A percentile compares a stretch with the other conserved stretches of the same genome.
Conservation (phyloP, 2,797 vertebrate genomes). For the Alcedo quadribrachys region DNA sequence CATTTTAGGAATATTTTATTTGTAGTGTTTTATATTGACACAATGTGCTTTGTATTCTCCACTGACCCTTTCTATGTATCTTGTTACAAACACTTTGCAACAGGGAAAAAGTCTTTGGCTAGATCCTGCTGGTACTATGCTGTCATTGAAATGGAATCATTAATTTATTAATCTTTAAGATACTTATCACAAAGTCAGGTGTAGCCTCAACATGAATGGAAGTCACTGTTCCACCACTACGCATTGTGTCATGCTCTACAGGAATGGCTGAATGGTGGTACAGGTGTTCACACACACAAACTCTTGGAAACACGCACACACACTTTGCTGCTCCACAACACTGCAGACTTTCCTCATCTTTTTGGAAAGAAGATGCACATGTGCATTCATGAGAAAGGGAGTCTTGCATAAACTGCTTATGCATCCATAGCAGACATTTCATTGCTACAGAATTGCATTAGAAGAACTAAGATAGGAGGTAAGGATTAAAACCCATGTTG, state of each 20-base stretch:
- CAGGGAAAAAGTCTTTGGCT: background rate
- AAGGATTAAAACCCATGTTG: background rate
- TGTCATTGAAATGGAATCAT: background rate
- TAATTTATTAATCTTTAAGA: background rate
- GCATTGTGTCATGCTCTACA: rapidly evolving
- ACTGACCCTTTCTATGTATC: background rate
- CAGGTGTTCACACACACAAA: rapidly evolving
- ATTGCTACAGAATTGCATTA: background rate
- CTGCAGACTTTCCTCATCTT: background rate
- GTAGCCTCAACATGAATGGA: background rate
- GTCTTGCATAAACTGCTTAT: background rate
- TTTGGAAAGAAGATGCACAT: background rate
- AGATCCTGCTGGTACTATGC: background rate
- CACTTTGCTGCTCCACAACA: background rate
- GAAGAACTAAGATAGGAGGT: background rate
- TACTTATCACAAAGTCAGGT: background rate
- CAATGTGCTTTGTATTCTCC: background rate
- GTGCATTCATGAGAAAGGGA: background rate
- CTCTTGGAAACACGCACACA: rapidly evolving
- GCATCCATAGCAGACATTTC: background rate
- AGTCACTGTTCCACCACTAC: background rate
- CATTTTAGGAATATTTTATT: background rate
- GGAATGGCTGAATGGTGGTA: rapidly evolving
- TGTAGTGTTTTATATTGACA: background rate
- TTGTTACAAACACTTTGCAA: background rate